Evolutionary conservation across 1,140 invertebrate genomes (phyloP), one percentile per base, ranked within the genome.

Genomic region (Paracyclopina nana): DNA sequence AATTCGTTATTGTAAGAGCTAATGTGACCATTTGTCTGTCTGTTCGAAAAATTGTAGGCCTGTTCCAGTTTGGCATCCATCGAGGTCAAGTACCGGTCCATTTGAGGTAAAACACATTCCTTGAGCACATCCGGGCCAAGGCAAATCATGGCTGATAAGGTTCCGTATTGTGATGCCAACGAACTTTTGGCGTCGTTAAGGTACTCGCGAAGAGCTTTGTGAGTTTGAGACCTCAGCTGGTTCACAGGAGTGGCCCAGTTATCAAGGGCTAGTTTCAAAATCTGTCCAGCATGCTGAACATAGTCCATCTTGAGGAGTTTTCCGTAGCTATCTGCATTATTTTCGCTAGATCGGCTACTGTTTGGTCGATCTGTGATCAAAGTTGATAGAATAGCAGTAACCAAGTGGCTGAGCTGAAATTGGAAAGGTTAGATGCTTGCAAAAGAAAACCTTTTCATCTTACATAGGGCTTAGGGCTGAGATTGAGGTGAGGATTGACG

Each of bases 391-490:
- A 48, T 16, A 29, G 20, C 45, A 6, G 45, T 48, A 12, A 48
- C 45, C 25, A 48, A 29, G 22, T 48, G 45, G 22, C 45, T 48
- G 4, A 48, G 22, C 45, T 48, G 25, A 31, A 45, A 45, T 31
- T 5, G 28, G 22, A 29, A 14, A 48, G 4, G 26, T 28, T 28
- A 25, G 18, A 3, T 14, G 4, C 14, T 45, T 45, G 3, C 3
- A 45, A 8, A 18, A 4, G 20, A 24, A 24, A 9, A 43, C 9
- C 20, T 18, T 4, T 2, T 24, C 9, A 4, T 3, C 45, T 26
- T 48, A 48, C 45, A 48, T 48, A 48, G 27, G 45, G 45, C 30
- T 48, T 48, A 4, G 45, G 45, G 18, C 45, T 48, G 4, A 48
- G 22, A 30, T 48, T 48, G 2, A 48, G 27, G 30, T 48, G 30